Evolutionary conservation across 2,888 invertebrate species (phyloP).

Genomic region (Amphipoea oculea): DNA sequence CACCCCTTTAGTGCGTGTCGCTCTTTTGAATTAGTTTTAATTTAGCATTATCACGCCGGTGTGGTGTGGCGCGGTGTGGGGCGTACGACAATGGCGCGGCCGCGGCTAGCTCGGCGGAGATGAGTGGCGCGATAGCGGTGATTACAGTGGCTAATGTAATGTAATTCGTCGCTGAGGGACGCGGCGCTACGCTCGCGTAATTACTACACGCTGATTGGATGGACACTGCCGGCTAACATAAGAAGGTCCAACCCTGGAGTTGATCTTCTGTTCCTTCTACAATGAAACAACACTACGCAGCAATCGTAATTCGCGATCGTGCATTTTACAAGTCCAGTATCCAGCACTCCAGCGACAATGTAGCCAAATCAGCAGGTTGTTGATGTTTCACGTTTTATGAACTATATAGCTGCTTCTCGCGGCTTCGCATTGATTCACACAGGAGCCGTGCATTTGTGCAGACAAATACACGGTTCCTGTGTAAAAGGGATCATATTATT

Average conservation of each 20-base stretch:
- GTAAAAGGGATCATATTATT: background rate
- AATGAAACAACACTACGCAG: background rate
- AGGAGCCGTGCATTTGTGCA: background rate
- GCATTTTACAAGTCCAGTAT: background rate
- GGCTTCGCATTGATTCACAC: background rate
- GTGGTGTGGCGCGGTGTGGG: conserved; percentile 5
- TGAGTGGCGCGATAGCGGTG: conserved; percentile 68
- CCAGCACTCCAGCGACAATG: background rate
- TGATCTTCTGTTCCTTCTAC: background rate
- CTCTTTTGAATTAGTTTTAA: conserved; percentile 69
- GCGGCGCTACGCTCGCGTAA: conserved; percentile 16
- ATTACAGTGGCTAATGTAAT: conserved; percentile 65
- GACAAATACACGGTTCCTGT: no score
- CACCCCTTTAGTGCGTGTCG: conserved; percentile 47
- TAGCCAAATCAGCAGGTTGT: background rate
- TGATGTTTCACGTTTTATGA: background rate
- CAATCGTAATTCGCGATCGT: background rate
- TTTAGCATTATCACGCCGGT: conserved; percentile 61
- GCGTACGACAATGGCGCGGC: conserved; percentile 68
- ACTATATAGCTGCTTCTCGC: background rate
- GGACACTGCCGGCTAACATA: conserved; percentile 10
- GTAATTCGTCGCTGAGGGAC: conserved; percentile 58
- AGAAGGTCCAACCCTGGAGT: background rate
- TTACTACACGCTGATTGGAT: conserved; percentile 46
- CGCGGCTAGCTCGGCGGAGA: conserved; percentile 70